Conservation (phyloP, 2,888 invertebrate species). For the Cantharis nigra region DNA sequence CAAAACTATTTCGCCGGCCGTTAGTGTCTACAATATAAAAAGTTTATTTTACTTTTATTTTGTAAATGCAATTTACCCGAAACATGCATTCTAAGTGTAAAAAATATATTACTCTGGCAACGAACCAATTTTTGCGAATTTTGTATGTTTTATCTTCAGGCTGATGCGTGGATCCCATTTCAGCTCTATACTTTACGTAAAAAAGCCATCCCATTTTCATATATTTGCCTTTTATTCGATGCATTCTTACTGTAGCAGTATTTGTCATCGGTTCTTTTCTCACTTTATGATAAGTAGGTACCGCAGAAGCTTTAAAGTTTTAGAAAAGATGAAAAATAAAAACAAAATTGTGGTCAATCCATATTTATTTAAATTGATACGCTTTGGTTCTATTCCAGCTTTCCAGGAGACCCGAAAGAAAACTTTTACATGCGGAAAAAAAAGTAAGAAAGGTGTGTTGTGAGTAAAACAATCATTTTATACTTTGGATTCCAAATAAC, state of each 20-base stretch:
- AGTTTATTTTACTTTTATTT: conserved; percentile 12
- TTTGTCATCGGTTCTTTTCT: conserved; percentile 40
- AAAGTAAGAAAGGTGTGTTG: neutral
- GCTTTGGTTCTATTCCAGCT: neutral
- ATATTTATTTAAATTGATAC: neutral
- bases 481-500: conserved; percentile 25
- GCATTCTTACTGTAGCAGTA: conserved; percentile 44
- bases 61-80: conserved; percentile 36
- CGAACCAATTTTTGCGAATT: conserved; percentile 54
- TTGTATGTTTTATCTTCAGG: conserved; percentile 53
- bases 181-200: conserved; percentile 50
- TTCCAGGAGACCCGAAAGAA: neutral
- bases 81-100: conserved; percentile 38
- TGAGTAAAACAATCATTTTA: neutral
- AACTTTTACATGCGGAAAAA: neutral
- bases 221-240: conserved; percentile 52
- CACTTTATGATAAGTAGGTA: conserved; percentile 30
- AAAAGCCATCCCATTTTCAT: conserved; percentile 55
- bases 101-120: conserved; percentile 53
- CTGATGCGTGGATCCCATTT: conserved; percentile 53
- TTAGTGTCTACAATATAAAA: neutral
- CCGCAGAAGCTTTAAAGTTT: conserved; percentile 3
- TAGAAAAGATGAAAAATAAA: conserved; percentile 1
- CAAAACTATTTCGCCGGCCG: neutral
- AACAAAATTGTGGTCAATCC: conserved; percentile 2